phyloP scores from a whole-genome alignment of 1,140 invertebrate species.

The Lucilia sericata region DNA sequence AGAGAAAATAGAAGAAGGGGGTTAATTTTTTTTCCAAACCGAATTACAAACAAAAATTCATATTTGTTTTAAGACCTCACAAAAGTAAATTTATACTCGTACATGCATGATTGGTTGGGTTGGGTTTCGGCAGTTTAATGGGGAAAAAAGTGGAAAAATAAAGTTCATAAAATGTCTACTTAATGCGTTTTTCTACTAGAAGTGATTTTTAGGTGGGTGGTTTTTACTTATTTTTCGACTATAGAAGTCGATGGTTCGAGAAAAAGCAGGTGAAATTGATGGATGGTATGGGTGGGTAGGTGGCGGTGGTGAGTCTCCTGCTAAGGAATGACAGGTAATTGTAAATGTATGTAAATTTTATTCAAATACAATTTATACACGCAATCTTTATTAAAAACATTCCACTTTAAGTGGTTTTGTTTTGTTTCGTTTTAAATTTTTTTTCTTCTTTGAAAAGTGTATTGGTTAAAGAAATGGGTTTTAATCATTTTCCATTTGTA shows the following conservation, averaged over 20 bases:
- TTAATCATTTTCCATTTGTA: no score
- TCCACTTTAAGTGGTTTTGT: slow-evolving; percentile 19
- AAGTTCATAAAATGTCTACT: background rate
- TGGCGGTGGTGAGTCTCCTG: background rate
- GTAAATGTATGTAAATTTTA: slow-evolving; percentile 2
- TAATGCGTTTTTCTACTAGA: background rate
- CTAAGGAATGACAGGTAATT: background rate
- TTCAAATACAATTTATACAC: slow-evolving; percentile 1
- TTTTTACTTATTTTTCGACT: background rate
- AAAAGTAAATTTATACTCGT: background rate
- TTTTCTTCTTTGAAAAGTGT: background rate
- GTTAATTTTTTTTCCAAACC: background rate
- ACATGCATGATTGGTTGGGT: background rate
- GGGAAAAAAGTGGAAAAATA: background rate
- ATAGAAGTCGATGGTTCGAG: background rate
- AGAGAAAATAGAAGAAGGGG: no score
- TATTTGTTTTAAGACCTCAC: slow-evolving; percentile 6
- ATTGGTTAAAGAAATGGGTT: background rate
- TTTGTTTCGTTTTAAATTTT: background rate
- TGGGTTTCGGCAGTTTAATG: background rate
- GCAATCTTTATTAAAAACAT: slow-evolving; percentile 1
- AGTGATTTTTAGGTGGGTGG: background rate
- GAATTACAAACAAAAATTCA: background rate
- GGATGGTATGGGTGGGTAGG: no score
- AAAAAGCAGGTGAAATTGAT: background rate